Evolutionary conservation across 2,888 invertebrate species (phyloP).

Genomic region (Trachelus troglodyta): DNA sequence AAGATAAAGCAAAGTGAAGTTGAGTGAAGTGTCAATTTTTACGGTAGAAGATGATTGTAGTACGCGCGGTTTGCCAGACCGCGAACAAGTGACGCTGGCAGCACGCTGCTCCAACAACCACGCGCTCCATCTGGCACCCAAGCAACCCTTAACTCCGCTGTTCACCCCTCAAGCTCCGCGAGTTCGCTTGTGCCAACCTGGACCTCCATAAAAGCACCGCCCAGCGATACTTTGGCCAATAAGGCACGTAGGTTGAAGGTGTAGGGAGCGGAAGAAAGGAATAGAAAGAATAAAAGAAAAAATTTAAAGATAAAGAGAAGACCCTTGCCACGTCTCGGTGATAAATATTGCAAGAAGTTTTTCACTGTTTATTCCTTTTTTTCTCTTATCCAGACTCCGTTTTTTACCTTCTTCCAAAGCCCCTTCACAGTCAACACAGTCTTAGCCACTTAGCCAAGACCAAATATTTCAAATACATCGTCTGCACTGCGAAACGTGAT

Average conservation of each 20-base stretch:
- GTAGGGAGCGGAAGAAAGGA: not conserved
- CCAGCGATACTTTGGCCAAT: not conserved
- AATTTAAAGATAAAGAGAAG: not conserved
- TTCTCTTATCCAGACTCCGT: not conserved
- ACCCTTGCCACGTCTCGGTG: not conserved
- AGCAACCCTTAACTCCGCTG: slow-evolving; percentile 36
- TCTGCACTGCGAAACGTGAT: not conserved
- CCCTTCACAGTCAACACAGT: not conserved
- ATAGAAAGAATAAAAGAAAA: not conserved
- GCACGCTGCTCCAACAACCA: slow-evolving; percentile 27
- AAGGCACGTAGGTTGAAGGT: not conserved
- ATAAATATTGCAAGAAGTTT: not conserved
- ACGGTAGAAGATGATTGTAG: not conserved
- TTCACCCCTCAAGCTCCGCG: not conserved
- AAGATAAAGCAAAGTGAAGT: not conserved
- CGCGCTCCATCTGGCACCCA: slow-evolving; percentile 42
- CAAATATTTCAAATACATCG: not conserved
- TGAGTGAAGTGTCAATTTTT: not conserved
- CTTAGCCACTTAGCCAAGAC: not conserved
- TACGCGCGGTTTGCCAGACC: slow-evolving; percentile 37
- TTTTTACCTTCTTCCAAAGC: not conserved
- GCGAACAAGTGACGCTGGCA: slow-evolving; percentile 44
- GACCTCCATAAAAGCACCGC: not conserved
- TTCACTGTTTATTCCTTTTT: not conserved
- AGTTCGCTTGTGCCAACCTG: not conserved